Conservation (phyloP, 2,113 vertebrate genomes). For the Ailurus styani region DNA sequence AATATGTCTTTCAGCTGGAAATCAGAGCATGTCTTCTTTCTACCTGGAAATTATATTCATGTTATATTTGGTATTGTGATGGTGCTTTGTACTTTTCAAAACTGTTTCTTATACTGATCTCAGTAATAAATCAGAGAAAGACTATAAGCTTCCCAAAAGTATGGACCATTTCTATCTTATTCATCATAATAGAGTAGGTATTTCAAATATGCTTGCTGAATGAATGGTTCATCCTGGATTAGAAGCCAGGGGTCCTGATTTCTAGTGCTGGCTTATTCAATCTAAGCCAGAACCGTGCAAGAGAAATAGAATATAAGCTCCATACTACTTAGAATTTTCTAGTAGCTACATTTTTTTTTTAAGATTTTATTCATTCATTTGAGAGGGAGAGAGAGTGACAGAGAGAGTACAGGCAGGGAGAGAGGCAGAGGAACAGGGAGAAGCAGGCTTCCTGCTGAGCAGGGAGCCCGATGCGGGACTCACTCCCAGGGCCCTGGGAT, state of each 20-base stretch:
- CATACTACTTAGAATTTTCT: neutral
- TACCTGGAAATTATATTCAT: neutral
- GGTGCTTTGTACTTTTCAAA: neutral
- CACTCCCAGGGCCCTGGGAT: no score
- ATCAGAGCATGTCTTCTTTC: constrained; percentile 12
- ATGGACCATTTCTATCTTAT: neutral
- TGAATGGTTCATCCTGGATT: neutral
- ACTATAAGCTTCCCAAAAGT: neutral
- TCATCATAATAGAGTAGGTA: neutral
- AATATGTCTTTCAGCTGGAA: neutral
- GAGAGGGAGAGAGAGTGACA: no score
- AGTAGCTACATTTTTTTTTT: neutral
- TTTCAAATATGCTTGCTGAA: neutral
- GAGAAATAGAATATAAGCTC: neutral
- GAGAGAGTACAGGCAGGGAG: no score
- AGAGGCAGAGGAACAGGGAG: no score
- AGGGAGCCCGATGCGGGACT: no score
- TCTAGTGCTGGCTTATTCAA: neutral
- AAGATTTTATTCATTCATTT: no score
- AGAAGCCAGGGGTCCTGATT: neutral
- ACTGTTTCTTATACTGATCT: neutral
- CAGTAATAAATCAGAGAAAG: neutral
- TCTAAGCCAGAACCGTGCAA: neutral
- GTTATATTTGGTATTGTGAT: neutral
- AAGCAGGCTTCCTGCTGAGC: no score